Evolutionary conservation across 2,888 invertebrate species (phyloP).

Genomic region (Mycalesis mineus): DNA sequence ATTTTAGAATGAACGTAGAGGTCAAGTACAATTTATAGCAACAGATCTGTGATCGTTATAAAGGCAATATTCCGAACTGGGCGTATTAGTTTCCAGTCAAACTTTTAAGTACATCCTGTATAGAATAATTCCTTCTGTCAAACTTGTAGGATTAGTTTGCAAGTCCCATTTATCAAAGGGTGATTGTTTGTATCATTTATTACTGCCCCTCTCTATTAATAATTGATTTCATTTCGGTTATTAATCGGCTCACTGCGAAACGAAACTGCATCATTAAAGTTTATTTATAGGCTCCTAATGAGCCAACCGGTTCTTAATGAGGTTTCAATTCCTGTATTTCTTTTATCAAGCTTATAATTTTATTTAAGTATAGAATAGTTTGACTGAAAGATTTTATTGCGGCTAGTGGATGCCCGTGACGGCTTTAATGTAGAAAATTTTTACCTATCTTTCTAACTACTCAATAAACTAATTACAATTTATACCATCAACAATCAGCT

Average conservation of each 20-base stretch:
- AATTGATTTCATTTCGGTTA: neutral
- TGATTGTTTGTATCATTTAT: constrained; percentile 39
- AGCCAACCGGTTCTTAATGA: neutral
- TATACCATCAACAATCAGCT: too few relatives aligned
- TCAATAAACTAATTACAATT: too few relatives aligned
- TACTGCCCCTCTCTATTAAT: constrained; percentile 14
- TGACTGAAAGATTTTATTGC: neutral
- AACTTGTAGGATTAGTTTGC: constrained; percentile 51
- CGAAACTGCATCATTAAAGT: constrained; percentile 4
- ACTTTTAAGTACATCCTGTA: constrained; percentile 44
- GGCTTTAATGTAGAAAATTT: too few relatives aligned
- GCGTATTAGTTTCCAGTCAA: constrained; percentile 41
- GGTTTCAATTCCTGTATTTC: neutral
- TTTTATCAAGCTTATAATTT: neutral
- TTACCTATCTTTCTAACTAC: too few relatives aligned
- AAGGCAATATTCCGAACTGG: neutral
- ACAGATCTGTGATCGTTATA: neutral
- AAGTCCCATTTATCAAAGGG: constrained; percentile 47
- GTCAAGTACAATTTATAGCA: neutral
- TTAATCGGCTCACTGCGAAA: constrained; percentile 3
- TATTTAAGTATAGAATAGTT: neutral
- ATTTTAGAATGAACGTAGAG: too few relatives aligned
- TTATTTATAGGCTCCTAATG: constrained; percentile 11
- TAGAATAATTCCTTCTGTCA: constrained; percentile 44
- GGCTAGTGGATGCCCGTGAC: too few relatives aligned